These are phyloP conservation scores for Ascaphus truei DNA, from an alignment of 2,113 vertebrate genomes.

Conservation along the genomic window DNA sequence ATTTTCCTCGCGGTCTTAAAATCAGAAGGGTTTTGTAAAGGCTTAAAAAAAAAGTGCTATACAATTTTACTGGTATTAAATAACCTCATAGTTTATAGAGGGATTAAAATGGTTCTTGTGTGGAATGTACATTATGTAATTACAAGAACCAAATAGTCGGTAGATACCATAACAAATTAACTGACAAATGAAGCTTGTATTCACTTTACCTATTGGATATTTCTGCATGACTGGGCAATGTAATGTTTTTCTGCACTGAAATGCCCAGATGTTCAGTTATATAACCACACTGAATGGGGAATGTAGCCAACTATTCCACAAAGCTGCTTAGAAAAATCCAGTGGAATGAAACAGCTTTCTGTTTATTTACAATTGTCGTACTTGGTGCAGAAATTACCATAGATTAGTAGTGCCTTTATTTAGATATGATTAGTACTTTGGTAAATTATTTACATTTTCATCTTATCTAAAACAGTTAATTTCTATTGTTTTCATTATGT, in stretches of 20 bases:
- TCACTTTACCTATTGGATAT: neutral
- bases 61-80: too few species aligned
- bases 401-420: neutral
- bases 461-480: too few species aligned
- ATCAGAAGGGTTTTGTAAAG: too few species aligned
- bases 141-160: neutral
- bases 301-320: neutral
- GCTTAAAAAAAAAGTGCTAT: too few species aligned
- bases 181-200: neutral
- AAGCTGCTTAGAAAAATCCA: neutral
- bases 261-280: neutral
- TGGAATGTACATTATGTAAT: neutral
- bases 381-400: too few species aligned
- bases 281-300: neutral
- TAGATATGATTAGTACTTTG: neutral
- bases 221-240: neutral
- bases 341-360: neutral
- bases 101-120: too few species aligned
- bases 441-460: neutral
- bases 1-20: too few species aligned
- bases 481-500: too few species aligned
- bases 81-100: too few species aligned
- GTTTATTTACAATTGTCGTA: neutral
- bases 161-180: neutral
- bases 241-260: neutral